Base-by-base conservation (phyloP, 2,797 vertebrate genomes). In the Galaxias olidus region DNA sequence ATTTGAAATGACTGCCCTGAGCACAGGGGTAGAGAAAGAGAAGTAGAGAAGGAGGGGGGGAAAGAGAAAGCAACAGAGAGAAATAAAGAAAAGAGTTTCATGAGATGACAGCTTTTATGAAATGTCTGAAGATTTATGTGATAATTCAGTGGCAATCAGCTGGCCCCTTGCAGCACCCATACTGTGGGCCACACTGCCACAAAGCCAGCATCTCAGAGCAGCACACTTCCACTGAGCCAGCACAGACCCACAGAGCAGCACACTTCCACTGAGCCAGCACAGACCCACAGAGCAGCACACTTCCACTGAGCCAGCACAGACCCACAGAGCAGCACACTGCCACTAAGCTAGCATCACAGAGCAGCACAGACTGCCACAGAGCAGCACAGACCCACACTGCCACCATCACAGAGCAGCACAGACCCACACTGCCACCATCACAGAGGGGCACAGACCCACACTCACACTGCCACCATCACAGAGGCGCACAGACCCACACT, bases 1-100 rank as follows among this genome's bases (percentile, higher is more conserved):
- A 69, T 83, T 80, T 79, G 59, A 80, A 84, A 83, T 72, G n/a
- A 77, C 66, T 73, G 46, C 66, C 66, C 45, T 66, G 47, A 55
- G 67, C 44, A 64, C 52, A 62, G 44, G 44, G 8, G 49, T 46
- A 9, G 3, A 52, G n/a, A 50, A 17, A 42, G 40, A 42, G 13
- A 50, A 9, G 17, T 8, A 14, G 20, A 67, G 42, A 56, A 55
- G 58, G 67, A 17, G 12, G 57, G 50, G 14, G 66, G 58, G n/a
- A 60, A 62, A 40, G 19, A 63, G 61, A 65, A 46, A 61, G 63
- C 48, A 65, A 55, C 55, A 54, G 45, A 14, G 44, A 57, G 61
- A 73, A 4, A 10, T 61, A 53, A 64, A 43, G 73, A 65, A 43
- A 72, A 65, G 68, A 47, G 48, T 61, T 74, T 65, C 60, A 14